Evolutionary conservation across 1,140 invertebrate species (phyloP), one percentile per base, ranked within the genome.

Genomic region (Drosophila lowei): DNA sequence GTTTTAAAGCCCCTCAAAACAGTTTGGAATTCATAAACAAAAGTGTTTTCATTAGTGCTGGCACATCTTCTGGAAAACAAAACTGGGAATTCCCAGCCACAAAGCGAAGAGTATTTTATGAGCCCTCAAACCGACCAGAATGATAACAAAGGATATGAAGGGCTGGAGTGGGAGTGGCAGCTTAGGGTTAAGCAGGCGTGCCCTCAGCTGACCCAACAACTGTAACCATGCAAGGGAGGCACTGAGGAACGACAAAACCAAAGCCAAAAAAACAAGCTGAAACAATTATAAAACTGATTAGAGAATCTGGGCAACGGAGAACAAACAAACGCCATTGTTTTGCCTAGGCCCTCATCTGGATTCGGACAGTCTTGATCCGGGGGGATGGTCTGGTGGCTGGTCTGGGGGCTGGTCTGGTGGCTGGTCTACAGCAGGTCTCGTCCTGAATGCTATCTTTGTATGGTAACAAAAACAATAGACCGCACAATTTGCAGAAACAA

Each of bases 261-360:
- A 38, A 38, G 34, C 44, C 56, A 41, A 60, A 70, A 61, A 68
- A 65, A 38, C 47, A 23, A 74, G 62, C 74, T 72, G 78, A 86
- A 88, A 86, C 83, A 86, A 86, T 86, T 86, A 88, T 83, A 83
- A 89, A 86, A 86, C 83, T 86, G 83, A 86, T 86, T 86, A 86
- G 84, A 86, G 88, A 86, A 86, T 86, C 83, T 86, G 65, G 84
- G 55, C 56, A 64, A 50, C 47, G 56, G 44, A 64, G 49, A 42
- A 61, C 65, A 71, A 85, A 81, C 73, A 85, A 77, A 72, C 62
- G 44, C 63, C 74, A 78, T 75, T 86, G 81, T 88, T 88, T 88
- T 68, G 78, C 50, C 77, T 72, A 83, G 56, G 84, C 81, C 81
- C 83, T 78, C 65, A 74, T 63, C 49, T 46, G 21, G 34, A 56